These are phyloP conservation scores for Sorex maritimensis DNA, from an alignment of 2,797 vertebrate genomes.

Conservation along the genomic window DNA sequence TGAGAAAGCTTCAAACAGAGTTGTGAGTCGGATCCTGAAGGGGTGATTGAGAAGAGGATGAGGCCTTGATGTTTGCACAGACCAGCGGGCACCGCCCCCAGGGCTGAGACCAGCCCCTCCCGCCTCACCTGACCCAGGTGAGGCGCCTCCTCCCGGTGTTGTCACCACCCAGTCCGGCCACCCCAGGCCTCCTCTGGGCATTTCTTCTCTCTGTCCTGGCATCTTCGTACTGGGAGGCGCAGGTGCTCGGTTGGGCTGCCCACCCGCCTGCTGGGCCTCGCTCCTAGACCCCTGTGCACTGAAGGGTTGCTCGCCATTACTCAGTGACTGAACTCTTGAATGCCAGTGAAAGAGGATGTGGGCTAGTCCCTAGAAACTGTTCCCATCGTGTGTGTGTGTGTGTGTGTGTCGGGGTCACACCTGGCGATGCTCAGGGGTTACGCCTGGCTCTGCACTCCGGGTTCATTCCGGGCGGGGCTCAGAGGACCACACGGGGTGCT, in stretches of 20 bases:
- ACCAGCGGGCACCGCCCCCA: too few relatives aligned
- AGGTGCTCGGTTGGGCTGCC: conserved; percentile 71
- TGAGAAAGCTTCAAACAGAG: conserved; percentile 52
- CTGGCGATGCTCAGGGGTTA: too few relatives aligned
- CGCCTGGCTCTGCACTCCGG: too few relatives aligned
- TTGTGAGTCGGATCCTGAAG: conserved; percentile 55
- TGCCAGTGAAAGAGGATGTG: conserved; percentile 87
- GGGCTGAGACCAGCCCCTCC: too few relatives aligned
- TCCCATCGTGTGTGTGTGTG: too few relatives aligned
- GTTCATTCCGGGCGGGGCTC: too few relatives aligned
- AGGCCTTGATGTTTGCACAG: background rate
- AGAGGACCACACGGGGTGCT: too few relatives aligned
- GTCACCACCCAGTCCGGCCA: too few relatives aligned
- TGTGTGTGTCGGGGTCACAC: too few relatives aligned
- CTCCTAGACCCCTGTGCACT: conserved; percentile 84
- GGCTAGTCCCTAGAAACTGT: conserved; percentile 69
- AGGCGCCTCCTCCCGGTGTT: too few relatives aligned
- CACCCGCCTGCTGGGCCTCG: conserved; percentile 85
- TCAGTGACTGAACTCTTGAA: conserved; percentile 89
- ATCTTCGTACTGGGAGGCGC: too few relatives aligned
- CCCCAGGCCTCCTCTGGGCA: background rate
- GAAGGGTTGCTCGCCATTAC: conserved; percentile 86
- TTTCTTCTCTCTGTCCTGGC: background rate
- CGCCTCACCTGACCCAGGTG: too few relatives aligned
- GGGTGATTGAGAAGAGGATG: background rate